Percentiles rank a stretch among this genome's conserved stretches.
These are phyloP conservation scores for Catharus fuscescens DNA, from an alignment of 2,113 vertebrate genomes.

Conservation along the genomic window DNA sequence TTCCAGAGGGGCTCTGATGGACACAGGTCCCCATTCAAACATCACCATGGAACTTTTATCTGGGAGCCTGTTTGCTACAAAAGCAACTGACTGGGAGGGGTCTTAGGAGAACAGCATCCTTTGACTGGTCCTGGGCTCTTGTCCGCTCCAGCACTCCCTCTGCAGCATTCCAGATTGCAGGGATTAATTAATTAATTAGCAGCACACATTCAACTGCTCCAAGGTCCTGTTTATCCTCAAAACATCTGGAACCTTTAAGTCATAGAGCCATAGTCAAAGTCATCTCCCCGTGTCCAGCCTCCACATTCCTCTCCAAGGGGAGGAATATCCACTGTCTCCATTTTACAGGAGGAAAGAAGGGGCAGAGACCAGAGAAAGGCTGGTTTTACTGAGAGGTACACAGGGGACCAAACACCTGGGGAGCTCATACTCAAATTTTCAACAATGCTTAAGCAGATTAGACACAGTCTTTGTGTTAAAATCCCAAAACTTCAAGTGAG, in stretches of 20 bases:
- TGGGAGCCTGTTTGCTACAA: not conserved
- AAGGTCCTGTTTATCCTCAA: not conserved
- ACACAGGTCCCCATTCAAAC: not conserved
- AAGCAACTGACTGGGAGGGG: not conserved
- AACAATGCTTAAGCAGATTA: not conserved
- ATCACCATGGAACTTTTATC: not conserved
- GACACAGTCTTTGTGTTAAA: not conserved
- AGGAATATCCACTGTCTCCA: not conserved
- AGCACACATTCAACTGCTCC: not conserved
- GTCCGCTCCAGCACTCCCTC: not conserved
- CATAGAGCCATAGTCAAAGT: not conserved
- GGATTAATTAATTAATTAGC: not conserved
- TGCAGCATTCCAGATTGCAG: rapidly evolving
- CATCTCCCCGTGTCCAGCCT: not conserved
- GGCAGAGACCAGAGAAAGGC: not conserved
- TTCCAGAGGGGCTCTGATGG: not conserved
- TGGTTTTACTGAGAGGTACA: not conserved
- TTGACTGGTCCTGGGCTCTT: not conserved
- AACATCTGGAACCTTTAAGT: not conserved
- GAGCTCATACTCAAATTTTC: not conserved
- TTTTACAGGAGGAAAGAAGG: not conserved
- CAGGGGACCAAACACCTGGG: not conserved
- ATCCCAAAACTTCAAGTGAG: not conserved
- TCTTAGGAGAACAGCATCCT: not conserved
- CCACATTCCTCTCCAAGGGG: not conserved